Base-by-base conservation (phyloP, 1,140 invertebrate genomes). In the Bombus impatiens region DNA sequence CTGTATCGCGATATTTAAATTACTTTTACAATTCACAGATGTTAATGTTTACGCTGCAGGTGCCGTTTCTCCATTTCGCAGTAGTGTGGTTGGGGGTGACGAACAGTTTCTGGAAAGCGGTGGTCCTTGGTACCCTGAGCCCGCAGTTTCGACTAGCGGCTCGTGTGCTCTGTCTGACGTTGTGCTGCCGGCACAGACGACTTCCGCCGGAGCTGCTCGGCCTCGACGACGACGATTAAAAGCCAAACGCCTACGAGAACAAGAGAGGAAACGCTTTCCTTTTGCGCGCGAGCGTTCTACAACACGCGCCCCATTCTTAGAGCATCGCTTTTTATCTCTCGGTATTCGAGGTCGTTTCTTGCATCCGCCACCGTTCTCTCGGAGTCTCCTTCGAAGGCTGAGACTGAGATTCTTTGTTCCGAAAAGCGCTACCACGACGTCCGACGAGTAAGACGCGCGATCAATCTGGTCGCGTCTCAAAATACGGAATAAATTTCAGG, bases 91-190 rank as follows among this genome's bases (percentile, higher is more conserved):
- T 99, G 84, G 99, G 98, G 9, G 97, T 99, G 88, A 96, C 98
- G 82, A 99, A 99, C 95, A 98, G 98, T 72, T 98, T 98, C 93
- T 99, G 98, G 98, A 99, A 99, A 95, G 97, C 98, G 79, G 94
- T 99, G 72, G 97, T 99, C 87, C 97, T 99, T 92, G 96, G 98
- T 81, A 96, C 97, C 59, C 96, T 99, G 93, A 99, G 98, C 95
- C 98, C 98, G 32, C 98, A 98, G 93, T 99, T 99, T 95, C 96
- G 98, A 78, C 96, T 98, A 74, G 98, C 98, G 42, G 96, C 98
- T 80, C 96, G 97, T 88, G 97, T 98, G 89, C 97, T 99, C 90
- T 99, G 98, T 95, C 95, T 98, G 94, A 98, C 98, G n/a, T 96
- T 98, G 86, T 98, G 98, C 94, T 99, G 98, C 95, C 97, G 97